These are phyloP conservation scores for Danio kyathit DNA, from an alignment of 2,797 vertebrate genomes.

Conservation along the genomic window DNA sequence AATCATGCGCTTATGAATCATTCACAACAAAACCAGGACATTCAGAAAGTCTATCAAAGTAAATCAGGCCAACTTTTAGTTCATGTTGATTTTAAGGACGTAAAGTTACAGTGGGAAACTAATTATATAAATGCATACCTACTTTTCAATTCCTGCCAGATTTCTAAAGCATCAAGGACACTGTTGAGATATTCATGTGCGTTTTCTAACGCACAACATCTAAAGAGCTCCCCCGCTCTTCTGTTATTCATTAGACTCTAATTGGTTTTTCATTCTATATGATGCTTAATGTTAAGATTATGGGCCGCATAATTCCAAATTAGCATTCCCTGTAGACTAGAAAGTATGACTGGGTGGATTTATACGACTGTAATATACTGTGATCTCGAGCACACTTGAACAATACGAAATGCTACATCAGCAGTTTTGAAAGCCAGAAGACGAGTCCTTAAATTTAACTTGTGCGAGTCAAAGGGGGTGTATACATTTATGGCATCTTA, in stretches of 20 bases:
- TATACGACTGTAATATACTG: constrained; percentile 21
- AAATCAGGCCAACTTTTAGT: neutral
- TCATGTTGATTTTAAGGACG: neutral
- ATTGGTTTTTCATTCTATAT: constrained; percentile 11
- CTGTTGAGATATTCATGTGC: neutral
- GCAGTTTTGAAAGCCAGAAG: constrained; percentile 29
- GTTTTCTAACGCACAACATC: neutral
- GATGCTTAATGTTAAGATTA: constrained; percentile 10
- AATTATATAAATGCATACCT: neutral
- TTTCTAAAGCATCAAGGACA: neutral
- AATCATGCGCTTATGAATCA: neutral
- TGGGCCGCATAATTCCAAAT: constrained; percentile 8
- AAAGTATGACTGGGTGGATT: neutral
- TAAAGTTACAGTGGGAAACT: neutral
- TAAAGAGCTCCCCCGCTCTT: neutral
- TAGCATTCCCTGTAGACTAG: constrained; percentile 9
- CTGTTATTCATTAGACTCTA: neutral
- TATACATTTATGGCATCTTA: constrained; percentile 47
- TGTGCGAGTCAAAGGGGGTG: constrained; percentile 40
- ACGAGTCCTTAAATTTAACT: constrained; percentile 46
- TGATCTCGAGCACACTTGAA: constrained; percentile 30
- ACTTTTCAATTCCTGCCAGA: neutral
- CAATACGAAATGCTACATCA: constrained; percentile 16
- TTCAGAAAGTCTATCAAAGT: neutral
- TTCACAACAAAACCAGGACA: neutral